Percentiles rank a stretch among this genome's conserved stretches.
Evolutionary conservation across 2,888 invertebrate genomes (phyloP).

Genomic region (Stenchaetothrips biformis): DNA sequence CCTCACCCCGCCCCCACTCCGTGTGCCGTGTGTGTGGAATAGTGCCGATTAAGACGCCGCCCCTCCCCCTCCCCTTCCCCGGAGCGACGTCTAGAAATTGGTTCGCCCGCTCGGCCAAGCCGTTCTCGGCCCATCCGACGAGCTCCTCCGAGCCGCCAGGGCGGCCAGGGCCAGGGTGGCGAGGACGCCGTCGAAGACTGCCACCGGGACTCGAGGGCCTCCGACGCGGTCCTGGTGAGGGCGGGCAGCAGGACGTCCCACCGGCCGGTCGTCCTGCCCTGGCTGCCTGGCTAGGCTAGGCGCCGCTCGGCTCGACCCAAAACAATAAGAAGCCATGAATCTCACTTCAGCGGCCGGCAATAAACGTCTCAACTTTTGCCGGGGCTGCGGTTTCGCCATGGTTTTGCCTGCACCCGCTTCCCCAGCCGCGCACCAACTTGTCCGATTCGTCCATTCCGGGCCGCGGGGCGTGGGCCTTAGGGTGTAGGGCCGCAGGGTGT

Average conservation of each 20-base stretch:
- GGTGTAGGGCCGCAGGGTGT: not conserved
- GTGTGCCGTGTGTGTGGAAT: constrained; percentile 4
- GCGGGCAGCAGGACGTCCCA: too few relatives aligned
- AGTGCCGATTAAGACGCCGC: constrained; percentile 16
- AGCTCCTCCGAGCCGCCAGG: not conserved
- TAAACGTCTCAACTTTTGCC: not conserved
- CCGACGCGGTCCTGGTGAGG: too few relatives aligned
- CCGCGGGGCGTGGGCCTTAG: too few relatives aligned
- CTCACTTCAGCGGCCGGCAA: not conserved
- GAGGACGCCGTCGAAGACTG: not conserved
- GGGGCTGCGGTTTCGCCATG: not conserved
- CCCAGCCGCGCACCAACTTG: constrained; percentile 4
- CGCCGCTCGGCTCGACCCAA: too few relatives aligned
- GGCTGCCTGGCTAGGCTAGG: too few relatives aligned
- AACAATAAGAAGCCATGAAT: constrained; percentile 10
- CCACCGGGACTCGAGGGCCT: too few relatives aligned
- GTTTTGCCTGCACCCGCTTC: not conserved
- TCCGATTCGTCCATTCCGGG: not conserved
- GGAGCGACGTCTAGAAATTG: not conserved
- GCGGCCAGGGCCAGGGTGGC: too few relatives aligned
- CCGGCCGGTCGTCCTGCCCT: too few relatives aligned
- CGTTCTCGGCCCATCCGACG: not conserved
- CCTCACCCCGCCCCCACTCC: not conserved
- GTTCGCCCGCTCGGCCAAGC: not conserved
- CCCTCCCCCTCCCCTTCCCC: not conserved